These are phyloP conservation scores for Tamandua tetradactyla DNA, from an alignment of 2,797 vertebrate genomes.

Conservation along the genomic window DNA sequence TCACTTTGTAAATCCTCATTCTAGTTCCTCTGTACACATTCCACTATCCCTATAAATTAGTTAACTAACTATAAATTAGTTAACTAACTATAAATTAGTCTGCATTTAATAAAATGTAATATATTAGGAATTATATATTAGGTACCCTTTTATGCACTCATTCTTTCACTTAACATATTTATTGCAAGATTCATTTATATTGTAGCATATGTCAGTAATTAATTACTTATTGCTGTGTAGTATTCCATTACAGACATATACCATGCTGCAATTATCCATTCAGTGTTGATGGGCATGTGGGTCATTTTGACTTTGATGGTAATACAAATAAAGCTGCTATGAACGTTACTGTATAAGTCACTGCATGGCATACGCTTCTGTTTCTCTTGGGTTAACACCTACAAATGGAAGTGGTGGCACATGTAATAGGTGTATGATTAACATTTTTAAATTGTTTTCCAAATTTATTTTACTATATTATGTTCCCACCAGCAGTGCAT, in stretches of 20 bases:
- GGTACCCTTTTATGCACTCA: not conserved
- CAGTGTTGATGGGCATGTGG: not conserved
- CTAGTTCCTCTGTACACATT: not conserved
- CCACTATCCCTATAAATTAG: no score
- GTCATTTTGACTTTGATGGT: not conserved
- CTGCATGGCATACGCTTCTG: not conserved
- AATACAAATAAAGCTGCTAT: not conserved
- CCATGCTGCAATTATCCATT: not conserved
- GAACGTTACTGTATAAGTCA: not conserved
- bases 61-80: not conserved
- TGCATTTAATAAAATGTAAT: not conserved
- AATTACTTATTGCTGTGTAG: not conserved
- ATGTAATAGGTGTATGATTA: not conserved
- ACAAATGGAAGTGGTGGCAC: not conserved
- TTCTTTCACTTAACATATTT: not conserved
- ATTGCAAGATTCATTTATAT: not conserved
- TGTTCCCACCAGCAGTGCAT: not conserved
- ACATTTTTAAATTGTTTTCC: not conserved
- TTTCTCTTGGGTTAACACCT: not conserved
- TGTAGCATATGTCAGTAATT: not conserved
- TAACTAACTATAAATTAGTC: not conserved
- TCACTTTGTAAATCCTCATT: not conserved
- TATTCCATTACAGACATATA: not conserved
- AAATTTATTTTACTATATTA: not conserved
- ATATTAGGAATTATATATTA: not conserved